Evolutionary conservation across 2,888 invertebrate species (phyloP), one percentile per base, ranked within the genome.

Genomic region (Macrosiphum euphorbiae): DNA sequence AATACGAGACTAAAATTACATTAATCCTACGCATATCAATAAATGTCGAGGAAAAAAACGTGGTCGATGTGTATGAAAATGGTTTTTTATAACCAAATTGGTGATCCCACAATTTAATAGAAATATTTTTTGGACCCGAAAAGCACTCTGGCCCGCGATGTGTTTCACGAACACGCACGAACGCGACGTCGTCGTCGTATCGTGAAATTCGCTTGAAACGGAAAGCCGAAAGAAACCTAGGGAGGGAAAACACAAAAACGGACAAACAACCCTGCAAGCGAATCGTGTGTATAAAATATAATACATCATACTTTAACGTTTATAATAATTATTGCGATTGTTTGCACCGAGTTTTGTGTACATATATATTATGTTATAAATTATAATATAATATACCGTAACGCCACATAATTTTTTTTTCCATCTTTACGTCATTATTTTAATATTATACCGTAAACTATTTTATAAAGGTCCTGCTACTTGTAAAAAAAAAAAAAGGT

Each of bases 251-350:
- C 35, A 20, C 35, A 35, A 35, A 78, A 78, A 78, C 20, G 20
- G 78, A 35, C 35, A 78, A 78, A 35, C 35, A 78, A 35, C 16
- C 8, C 35, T 55, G 55, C 20, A 35, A 78, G 78, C 20, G 20
- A 78, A 78, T 78, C 20, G 78, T 78, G 20, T 35, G 35, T 78
- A 35, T 35, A 78, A 35, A 78, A 20, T 78, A 78, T 41, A 78
- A 78, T 78, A 86, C 86, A 41, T 44, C 41, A 47, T 86, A 47
- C 24, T 86, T 86, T 86, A 86, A 28, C 47, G 47, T 86, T 86
- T 41, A 47, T 86, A 86, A 86, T 44, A 47, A 47, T 86, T 86
- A 86, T 86, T 78, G 78, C 78, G 78, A 78, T 78, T 78, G 86
- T 86, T 86, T 86, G 86, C 86, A 13, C 41, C 28, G 13, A 86